phyloP scores from a whole-genome alignment of 1,140 invertebrate species.

The Heliconius nattereri region DNA sequence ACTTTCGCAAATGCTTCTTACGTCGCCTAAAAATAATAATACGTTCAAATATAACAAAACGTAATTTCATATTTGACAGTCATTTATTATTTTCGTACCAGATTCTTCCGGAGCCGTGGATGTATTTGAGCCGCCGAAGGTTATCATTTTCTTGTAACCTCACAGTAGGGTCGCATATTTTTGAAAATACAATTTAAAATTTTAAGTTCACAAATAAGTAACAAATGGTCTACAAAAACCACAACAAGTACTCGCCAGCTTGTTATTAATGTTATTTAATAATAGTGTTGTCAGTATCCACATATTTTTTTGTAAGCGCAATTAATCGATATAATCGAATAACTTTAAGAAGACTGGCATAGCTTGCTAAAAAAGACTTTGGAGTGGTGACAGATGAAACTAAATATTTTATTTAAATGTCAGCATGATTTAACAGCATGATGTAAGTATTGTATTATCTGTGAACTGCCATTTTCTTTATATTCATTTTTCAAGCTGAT shows the following conservation, averaged over 20 bases:
- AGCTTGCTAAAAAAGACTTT: no score
- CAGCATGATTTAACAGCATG: no score
- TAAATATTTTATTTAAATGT: no score
- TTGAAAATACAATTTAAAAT: slow-evolving; percentile 44
- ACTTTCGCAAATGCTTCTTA: slow-evolving; percentile 86
- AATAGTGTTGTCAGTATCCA: slow-evolving; percentile 56
- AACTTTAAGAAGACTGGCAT: neutral
- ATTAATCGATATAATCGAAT: neutral
- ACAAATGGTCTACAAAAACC: slow-evolving; percentile 39
- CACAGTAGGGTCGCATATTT: slow-evolving; percentile 66
- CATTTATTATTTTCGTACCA: slow-evolving; percentile 51
- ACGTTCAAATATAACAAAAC: slow-evolving; percentile 26
- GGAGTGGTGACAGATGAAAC: no score
- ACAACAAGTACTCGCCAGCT: slow-evolving; percentile 57
- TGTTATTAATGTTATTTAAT: slow-evolving; percentile 80
- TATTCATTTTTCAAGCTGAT: no score
- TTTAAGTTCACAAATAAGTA: slow-evolving; percentile 46
- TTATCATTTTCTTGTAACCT: slow-evolving; percentile 72
- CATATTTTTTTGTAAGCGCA: neutral
- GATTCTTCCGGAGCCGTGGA: slow-evolving; percentile 66
- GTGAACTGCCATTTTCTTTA: no score
- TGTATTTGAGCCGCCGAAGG: slow-evolving; percentile 68
- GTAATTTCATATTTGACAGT: slow-evolving; percentile 19
- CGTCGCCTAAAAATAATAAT: slow-evolving; percentile 77
- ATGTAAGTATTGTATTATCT: no score